A percentile compares a stretch with the other conserved stretches of the same genome.
phyloP scores from a whole-genome alignment of 2,113 vertebrate species.

The Uria aalge region DNA sequence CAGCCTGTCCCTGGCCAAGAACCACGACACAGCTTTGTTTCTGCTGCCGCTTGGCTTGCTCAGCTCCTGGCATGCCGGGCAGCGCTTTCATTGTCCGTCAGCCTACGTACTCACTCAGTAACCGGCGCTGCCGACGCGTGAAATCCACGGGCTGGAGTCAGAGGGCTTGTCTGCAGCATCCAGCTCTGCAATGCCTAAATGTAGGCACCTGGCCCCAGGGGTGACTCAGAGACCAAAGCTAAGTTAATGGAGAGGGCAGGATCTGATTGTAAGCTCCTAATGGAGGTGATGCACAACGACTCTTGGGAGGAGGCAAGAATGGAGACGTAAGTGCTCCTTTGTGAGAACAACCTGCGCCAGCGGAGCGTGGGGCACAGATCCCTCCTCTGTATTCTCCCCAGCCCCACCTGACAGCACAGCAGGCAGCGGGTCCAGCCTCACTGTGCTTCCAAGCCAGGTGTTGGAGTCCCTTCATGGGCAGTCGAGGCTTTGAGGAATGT shows the following conservation, averaged over 20 bases:
- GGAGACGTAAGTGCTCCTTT: not conserved
- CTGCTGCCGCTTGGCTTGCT: not conserved
- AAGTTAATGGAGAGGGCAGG: not conserved
- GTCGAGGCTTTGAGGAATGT: not conserved
- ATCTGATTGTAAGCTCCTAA: not conserved
- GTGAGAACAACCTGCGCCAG: not conserved
- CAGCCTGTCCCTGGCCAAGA: not conserved
- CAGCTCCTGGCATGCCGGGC: not conserved
- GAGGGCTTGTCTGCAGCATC: not conserved
- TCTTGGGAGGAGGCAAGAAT: not conserved
- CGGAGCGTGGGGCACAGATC: not conserved
- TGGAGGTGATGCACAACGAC: not conserved
- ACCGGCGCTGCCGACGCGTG: not conserved
- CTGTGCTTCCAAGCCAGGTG: not conserved
- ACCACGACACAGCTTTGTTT: not conserved
- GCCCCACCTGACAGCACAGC: not conserved
- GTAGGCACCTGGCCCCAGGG: not conserved
- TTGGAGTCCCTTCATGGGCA: not conserved
- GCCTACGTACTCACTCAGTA: not conserved
- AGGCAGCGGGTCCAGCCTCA: not conserved
- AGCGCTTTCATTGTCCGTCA: not conserved
- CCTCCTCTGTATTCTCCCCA: not conserved
- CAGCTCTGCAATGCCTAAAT: not conserved
- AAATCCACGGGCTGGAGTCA: not conserved
- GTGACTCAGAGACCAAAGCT: slow-evolving; percentile 26